A percentile compares a stretch with the other conserved stretches of the same genome.
These are phyloP conservation scores for Xanthia icteritia DNA, from an alignment of 2,888 invertebrate genomes.

Conservation along the genomic window DNA sequence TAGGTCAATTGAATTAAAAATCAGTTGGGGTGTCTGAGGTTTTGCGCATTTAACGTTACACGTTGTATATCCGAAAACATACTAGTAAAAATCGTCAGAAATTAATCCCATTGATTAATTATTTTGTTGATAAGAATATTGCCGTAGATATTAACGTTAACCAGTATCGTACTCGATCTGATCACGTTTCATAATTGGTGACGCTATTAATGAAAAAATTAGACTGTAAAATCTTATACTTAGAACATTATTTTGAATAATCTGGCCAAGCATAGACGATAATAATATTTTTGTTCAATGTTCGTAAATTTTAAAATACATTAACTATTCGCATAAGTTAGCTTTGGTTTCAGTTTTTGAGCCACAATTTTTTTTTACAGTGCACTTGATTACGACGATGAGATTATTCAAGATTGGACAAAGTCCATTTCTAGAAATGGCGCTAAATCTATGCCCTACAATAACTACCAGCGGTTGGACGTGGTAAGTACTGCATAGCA, in stretches of 20 bases:
- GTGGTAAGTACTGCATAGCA: conserved; percentile 69
- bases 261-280: not conserved
- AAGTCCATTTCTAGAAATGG: conserved; percentile 68
- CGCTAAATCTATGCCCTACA: conserved; percentile 78
- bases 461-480: conserved; percentile 80
- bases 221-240: not conserved
- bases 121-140: not conserved
- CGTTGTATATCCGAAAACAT: not conserved
- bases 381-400: conserved; percentile 78
- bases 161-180: not conserved
- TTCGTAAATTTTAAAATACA: not conserved
- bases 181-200: not conserved
- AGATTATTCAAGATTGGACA: conserved; percentile 68
- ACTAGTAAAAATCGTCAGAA: not conserved
- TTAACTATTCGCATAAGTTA: not conserved
- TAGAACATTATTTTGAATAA: not conserved
- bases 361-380: conserved; percentile 66
- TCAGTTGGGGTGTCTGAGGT: too few relatives aligned
- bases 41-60: too few relatives aligned
- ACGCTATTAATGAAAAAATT: not conserved
- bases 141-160: not conserved
- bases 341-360: not conserved
- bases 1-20: too few relatives aligned
- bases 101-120: conserved; percentile 8
- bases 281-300: not conserved